Evolutionary conservation across 2,888 invertebrate species (phyloP), one percentile per base, ranked within the genome.

Genomic region (Mythimna impura): DNA sequence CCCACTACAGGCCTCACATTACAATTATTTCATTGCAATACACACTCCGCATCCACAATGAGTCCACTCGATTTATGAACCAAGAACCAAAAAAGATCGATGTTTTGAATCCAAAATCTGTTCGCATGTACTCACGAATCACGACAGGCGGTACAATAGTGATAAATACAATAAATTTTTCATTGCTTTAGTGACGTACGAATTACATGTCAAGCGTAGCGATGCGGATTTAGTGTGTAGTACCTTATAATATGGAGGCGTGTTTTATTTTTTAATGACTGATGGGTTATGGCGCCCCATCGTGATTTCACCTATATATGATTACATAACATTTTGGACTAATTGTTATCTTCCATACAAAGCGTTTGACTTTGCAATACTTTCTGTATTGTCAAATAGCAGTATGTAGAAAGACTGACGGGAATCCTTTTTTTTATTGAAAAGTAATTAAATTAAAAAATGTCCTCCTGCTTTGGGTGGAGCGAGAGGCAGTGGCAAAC

Each of bases 91-190:
- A 86, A 77, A 77, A 83, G 76, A 84, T 76, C 70, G 71, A 83
- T 77, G 87, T 76, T 70, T 81, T 78, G 86, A 86, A 86, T 85
- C 85, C 68, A 69, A 80, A 86, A 73, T 78, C 71, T 60, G 55
- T 75, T 68, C 62, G 71, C 84, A 85, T 85, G 30, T 30, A 77
- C 80, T 71, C 62, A 81, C 74, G 1, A 47, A 20, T 47, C 47
- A 80, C 76, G 79, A 81, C 74, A 80, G 70, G 62, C 69, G 71
- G 1, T 50, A 61, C 50, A 69, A 47, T 64, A 61, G 62, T 60
- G 34, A 80, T 82, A 84, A 84, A 77, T 64, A 68, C 34, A 76
- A 67, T 30, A 30, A 30, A 30, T 2, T 61, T 72, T 86, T 86
- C 77, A 81, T 81, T 77, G 81, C 73, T 73, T 73, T 75, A 61